Percentiles rank a stretch among this genome's conserved stretches.
phyloP scores from a whole-genome alignment of 2,888 invertebrate genomes.

The Nymphalis polychloros region DNA sequence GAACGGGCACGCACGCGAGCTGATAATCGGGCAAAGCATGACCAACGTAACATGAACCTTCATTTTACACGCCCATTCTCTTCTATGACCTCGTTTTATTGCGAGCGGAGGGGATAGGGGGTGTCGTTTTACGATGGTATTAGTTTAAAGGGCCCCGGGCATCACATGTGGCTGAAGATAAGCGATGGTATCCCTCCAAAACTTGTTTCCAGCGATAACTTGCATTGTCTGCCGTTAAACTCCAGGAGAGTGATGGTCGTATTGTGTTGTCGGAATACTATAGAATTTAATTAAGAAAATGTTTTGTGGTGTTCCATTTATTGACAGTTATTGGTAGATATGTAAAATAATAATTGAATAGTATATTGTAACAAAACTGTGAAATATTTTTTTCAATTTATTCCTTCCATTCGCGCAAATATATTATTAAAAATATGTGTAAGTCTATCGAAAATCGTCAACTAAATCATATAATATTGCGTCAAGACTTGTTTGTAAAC shows the following conservation, averaged over 20 bases:
- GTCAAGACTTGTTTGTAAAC: neutral
- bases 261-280: conserved; percentile 27
- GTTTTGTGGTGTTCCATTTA: neutral
- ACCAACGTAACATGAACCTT: conserved; percentile 59
- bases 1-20: conserved; percentile 79
- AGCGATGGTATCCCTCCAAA: conserved; percentile 74
- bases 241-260: conserved; percentile 38
- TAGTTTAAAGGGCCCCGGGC: conserved; percentile 73
- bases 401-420: neutral
- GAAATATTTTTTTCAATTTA: no score
- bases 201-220: conserved; percentile 77
- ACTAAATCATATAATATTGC: neutral
- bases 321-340: neutral
- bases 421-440: neutral
- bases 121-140: conserved; percentile 63
- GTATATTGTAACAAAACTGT: neutral
- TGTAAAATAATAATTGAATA: neutral
- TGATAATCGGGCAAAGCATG: conserved; percentile 79
- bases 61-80: conserved; percentile 67
- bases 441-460: neutral
- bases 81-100: conserved; percentile 66
- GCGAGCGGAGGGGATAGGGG: conserved; percentile 55
- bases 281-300: conserved; percentile 27
- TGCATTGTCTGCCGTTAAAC: conserved; percentile 64
- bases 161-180: conserved; percentile 77